Evolutionary conservation across 2,113 vertebrate species (phyloP).

Genomic region (Phalacrocorax aristotelis): DNA sequence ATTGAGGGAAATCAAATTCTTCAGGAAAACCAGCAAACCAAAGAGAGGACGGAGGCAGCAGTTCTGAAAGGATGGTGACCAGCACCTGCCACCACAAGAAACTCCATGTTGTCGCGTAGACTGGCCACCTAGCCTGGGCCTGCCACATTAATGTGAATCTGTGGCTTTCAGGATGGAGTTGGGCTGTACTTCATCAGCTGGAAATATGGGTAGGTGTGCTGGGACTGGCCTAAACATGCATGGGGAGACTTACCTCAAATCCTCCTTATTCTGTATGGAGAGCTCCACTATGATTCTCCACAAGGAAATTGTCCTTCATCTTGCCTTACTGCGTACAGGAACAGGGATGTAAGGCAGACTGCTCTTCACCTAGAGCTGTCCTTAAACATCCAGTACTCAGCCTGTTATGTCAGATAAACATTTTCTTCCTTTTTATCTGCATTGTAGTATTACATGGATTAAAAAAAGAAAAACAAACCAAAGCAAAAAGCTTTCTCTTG

Average conservation of each 20-base stretch:
- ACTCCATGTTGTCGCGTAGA: not conserved
- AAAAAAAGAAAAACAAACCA: not conserved
- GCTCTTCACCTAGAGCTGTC: not conserved
- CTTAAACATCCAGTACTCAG: not conserved
- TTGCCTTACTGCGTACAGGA: not conserved
- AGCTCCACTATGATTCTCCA: not conserved
- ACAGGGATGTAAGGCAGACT: not conserved
- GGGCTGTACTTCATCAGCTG: not conserved
- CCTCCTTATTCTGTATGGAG: not conserved
- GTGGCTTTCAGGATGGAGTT: not conserved
- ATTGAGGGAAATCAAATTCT: not conserved
- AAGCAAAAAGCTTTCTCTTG: not conserved
- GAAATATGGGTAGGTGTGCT: not conserved
- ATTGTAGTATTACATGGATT: not conserved
- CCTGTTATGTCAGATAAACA: not conserved
- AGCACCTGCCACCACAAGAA: not conserved
- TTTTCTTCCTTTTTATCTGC: not conserved
- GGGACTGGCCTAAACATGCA: not conserved
- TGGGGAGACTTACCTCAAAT: not conserved
- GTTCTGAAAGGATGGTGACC: not conserved
- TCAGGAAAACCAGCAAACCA: not conserved
- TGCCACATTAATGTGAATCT: accelerated
- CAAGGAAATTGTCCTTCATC: not conserved
- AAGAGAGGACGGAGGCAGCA: not conserved
- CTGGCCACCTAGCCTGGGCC: not conserved